Conservation (phyloP, 2,888 invertebrate genomes). For the Philereme vetulata region DNA sequence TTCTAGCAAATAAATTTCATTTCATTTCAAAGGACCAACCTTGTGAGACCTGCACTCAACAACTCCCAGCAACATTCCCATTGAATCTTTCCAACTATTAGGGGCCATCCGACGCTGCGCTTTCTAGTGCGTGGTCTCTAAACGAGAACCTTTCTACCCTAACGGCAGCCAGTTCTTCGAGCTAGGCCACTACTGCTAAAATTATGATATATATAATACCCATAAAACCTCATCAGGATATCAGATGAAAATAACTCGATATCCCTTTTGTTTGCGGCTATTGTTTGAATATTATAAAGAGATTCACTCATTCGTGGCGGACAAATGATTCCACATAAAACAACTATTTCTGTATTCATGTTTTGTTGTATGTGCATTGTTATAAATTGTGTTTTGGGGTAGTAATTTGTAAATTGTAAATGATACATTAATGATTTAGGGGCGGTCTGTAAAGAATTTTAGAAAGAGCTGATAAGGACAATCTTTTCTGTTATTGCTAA, state of each 20-base stretch:
- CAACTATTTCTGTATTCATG: constrained; percentile 10
- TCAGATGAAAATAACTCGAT: neutral
- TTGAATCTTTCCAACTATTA: no score
- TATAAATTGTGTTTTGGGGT: neutral
- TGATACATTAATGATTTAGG: neutral
- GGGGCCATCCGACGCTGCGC: no score
- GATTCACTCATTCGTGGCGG: constrained; percentile 4
- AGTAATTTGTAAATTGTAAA: neutral
- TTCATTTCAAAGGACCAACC: no score
- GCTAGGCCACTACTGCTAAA: no score
- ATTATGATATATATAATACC: constrained; percentile 1
- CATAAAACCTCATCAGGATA: neutral
- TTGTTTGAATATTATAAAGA: constrained; percentile 16
- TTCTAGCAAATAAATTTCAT: no score
- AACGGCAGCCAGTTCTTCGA: no score
- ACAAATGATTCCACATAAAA: constrained; percentile 9
- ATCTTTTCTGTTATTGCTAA: no score
- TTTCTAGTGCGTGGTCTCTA: no score
- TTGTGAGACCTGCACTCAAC: no score
- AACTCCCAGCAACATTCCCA: no score
- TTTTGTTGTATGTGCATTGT: constrained; percentile 3
- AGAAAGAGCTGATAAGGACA: no score
- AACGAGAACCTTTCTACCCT: no score
- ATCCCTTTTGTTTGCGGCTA: constrained; percentile 5
- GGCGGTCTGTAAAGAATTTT: neutral